Conservation (phyloP, 2,888 invertebrate species). For the Cryptus armator region DNA sequence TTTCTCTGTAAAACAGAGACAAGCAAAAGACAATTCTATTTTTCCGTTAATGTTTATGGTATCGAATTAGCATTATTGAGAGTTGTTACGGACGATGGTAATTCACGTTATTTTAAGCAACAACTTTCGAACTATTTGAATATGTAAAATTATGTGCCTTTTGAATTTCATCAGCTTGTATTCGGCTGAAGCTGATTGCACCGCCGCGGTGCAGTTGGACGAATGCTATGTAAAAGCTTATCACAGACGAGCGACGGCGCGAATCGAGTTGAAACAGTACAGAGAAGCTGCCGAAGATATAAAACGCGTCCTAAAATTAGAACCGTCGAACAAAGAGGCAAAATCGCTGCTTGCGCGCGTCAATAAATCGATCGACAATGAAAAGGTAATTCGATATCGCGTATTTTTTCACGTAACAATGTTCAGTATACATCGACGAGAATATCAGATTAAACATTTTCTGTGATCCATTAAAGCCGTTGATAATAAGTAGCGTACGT, state of each 20-base stretch:
- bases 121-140: neutral
- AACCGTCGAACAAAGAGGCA: constrained; percentile 92
- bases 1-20: too few species aligned
- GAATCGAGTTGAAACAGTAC: constrained; percentile 90
- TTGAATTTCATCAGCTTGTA: constrained; percentile 86
- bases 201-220: constrained; percentile 92
- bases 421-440: neutral
- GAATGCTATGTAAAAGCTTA: constrained; percentile 93
- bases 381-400: constrained; percentile 83
- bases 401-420: constrained; percentile 11
- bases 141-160: neutral
- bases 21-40: too few species aligned
- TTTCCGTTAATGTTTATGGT: too few species aligned
- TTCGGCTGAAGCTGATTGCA: constrained; percentile 93
- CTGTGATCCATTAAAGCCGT: constrained; percentile 46
- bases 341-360: constrained; percentile 87
- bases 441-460: constrained; percentile 33
- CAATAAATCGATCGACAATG: constrained; percentile 86
- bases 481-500: constrained; percentile 42
- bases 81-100: neutral
- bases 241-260: constrained; percentile 92
- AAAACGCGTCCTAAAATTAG: constrained; percentile 89
- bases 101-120: neutral
- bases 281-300: constrained; percentile 91
- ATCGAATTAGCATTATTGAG: too few species aligned